Conservation (phyloP, 2,888 invertebrate genomes). For the Actias luna region DNA sequence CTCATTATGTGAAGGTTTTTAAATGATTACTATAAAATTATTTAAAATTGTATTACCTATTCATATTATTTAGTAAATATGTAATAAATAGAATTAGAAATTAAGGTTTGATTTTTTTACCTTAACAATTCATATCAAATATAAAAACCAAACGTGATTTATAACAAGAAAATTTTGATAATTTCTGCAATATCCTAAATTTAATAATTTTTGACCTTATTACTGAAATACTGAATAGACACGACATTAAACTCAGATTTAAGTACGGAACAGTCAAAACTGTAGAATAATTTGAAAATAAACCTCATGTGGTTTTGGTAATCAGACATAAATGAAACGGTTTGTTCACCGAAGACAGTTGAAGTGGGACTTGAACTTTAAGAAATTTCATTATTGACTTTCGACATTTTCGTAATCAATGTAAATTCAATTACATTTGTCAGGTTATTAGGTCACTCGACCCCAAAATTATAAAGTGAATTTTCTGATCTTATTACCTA, state of each 20-base stretch:
- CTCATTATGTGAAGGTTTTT: no score
- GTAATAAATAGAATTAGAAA: no score
- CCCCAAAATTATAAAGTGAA: neutral
- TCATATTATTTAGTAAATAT: no score
- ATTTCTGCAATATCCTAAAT: no score
- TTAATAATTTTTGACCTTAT: no score
- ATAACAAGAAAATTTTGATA: no score
- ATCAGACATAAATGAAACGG: neutral
- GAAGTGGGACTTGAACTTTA: neutral
- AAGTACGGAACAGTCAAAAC: neutral
- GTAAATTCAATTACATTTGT: neutral
- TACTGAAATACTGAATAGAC: no score
- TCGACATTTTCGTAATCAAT: neutral
- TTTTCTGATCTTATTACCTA: neutral
- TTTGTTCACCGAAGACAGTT: neutral
- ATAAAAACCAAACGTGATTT: no score
- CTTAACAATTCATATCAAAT: no score
- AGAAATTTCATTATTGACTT: neutral
- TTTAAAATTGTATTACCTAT: no score
- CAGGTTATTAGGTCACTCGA: neutral
- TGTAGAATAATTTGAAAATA: neutral
- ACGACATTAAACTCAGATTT: neutral
- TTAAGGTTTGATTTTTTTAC: no score
- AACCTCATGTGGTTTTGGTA: neutral
- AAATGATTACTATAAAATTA: no score